These are phyloP conservation scores for Ormyrus thymus DNA, from an alignment of 2,888 invertebrate species.

Conservation along the genomic window DNA sequence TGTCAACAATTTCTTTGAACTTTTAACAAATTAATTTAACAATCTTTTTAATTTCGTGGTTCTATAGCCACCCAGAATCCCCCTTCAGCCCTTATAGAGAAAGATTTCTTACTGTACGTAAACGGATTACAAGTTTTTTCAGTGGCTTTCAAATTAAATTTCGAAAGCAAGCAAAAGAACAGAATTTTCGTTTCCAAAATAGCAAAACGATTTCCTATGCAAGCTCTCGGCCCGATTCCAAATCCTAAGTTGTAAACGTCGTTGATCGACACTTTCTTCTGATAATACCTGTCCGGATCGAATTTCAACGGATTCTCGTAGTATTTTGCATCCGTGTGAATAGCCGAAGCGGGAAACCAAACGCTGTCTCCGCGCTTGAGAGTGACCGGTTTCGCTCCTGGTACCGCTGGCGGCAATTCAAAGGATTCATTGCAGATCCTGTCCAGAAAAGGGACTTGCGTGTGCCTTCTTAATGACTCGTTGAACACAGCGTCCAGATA, in stretches of 20 bases:
- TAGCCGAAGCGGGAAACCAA: slow-evolving; percentile 66
- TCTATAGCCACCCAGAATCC: slow-evolving; percentile 55
- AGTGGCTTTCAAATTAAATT: slow-evolving; percentile 61
- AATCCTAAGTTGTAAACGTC: slow-evolving; percentile 59
- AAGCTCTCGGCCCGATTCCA: slow-evolving; percentile 70
- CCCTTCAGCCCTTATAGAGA: slow-evolving; percentile 66
- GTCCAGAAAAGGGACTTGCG: slow-evolving; percentile 59
- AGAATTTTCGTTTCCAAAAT: slow-evolving; percentile 61
- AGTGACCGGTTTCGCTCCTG: slow-evolving; percentile 64
- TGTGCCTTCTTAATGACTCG: slow-evolving; percentile 62
- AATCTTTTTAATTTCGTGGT: not conserved
- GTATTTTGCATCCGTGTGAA: slow-evolving; percentile 70
- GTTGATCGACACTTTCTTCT: slow-evolving; percentile 41
- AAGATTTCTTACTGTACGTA: slow-evolving; percentile 68
- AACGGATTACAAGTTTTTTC: slow-evolving; percentile 27
- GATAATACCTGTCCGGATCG: slow-evolving; percentile 69
- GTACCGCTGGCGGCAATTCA: slow-evolving; percentile 66
- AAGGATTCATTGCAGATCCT: slow-evolving; percentile 67
- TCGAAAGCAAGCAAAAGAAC: slow-evolving; percentile 58
- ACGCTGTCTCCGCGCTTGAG: slow-evolving; percentile 66
- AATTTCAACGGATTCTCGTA: slow-evolving; percentile 72
- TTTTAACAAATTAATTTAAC: not conserved
- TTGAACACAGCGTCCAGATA: slow-evolving; percentile 74
- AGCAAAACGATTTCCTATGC: slow-evolving; percentile 68
- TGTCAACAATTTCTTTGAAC: not conserved